Base-by-base conservation (phyloP, 1,140 invertebrate genomes). In the Neodiprion virginianus region DNA sequence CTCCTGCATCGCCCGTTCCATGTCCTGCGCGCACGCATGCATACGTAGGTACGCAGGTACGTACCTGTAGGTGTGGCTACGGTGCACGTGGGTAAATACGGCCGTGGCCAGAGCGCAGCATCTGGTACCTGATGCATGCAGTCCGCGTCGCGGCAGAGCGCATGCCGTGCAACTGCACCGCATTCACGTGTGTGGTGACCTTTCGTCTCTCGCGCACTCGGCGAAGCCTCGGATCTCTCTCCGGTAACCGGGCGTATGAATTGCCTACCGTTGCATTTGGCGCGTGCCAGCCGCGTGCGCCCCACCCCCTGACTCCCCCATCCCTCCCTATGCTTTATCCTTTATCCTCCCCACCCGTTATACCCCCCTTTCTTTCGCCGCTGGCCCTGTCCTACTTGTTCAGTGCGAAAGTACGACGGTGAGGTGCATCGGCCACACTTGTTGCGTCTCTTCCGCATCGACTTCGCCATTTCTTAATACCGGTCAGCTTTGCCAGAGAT, bases 271-370 rank as follows among this genome's bases (percentile, higher is more conserved):
- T 83, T 85, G 84, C 82, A 85, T 78, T 82, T 81, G 85, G 84
- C 85, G 84, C 85, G 85, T 86, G 85, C 85, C 85, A 79, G 83
- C 78, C 84, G 84, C 84, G 84, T 84, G 84, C 79, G 77, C 79
- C 78, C 72, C 77, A 77, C 48, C 23, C 70, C 70, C 70, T 50
- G 53, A 61, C 53, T 61, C 28, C 28, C 28, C 28, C 28, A 40
- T 28, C 48, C 53, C 68, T 69, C 65, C 72, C 28, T 66, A 65
- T 48, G 28, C 23, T 12, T 69, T 65, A 12, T 21, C 73, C 71
- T 78, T 77, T 80, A 79, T 80, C 74, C 77, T 75, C 48, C 48
- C 65, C 40, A 23, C 70, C 49, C 74, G 28, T 40, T 40, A 40
- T 40, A 40, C 72, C 72, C 66, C 66, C 53, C 71, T 48, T 80